Percentiles rank a stretch among this genome's conserved stretches.
phyloP scores from a whole-genome alignment of 2,113 vertebrate species.

The Hippocampus zosterae region DNA sequence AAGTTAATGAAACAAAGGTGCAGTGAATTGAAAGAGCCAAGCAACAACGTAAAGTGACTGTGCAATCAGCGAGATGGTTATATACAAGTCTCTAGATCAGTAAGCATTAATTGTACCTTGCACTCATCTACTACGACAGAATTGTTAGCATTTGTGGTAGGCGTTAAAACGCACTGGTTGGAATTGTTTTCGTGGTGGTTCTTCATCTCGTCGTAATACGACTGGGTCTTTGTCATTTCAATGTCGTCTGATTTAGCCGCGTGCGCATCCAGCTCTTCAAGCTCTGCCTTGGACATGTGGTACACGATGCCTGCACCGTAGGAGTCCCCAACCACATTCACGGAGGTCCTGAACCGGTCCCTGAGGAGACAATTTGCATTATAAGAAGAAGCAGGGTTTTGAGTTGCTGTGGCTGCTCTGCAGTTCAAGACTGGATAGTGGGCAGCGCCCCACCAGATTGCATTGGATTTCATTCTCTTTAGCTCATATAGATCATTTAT shows the following conservation, averaged over 20 bases:
- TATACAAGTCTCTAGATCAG: constrained; percentile 90
- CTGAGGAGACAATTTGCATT: constrained; percentile 54
- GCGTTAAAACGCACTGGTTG: constrained; percentile 90
- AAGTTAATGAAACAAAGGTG: constrained; percentile 44
- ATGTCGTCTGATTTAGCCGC: constrained; percentile 84
- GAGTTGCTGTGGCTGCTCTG: not conserved
- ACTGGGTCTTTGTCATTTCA: constrained; percentile 94
- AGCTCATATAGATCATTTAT: no score
- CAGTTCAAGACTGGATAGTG: no score
- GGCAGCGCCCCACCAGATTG: no score
- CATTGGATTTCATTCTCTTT: no score
- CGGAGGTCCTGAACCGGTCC: constrained; percentile 97
- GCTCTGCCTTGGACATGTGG: constrained; percentile 91
- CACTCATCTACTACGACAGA: constrained; percentile 96
- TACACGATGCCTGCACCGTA: constrained; percentile 97
- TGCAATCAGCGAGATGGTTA: constrained; percentile 71
- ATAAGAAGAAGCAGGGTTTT: not conserved
- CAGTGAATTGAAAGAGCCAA: constrained; percentile 47
- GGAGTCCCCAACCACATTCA: constrained; percentile 97
- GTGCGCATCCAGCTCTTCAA: constrained; percentile 87
- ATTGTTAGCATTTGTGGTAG: constrained; percentile 82
- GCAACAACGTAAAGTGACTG: constrained; percentile 64
- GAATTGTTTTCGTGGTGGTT: constrained; percentile 98
- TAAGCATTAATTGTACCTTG: constrained; percentile 96
- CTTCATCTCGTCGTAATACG: constrained; percentile 93